Evolutionary conservation across 2,888 invertebrate species (phyloP).

Genomic region (Yponomeuta evonymella): DNA sequence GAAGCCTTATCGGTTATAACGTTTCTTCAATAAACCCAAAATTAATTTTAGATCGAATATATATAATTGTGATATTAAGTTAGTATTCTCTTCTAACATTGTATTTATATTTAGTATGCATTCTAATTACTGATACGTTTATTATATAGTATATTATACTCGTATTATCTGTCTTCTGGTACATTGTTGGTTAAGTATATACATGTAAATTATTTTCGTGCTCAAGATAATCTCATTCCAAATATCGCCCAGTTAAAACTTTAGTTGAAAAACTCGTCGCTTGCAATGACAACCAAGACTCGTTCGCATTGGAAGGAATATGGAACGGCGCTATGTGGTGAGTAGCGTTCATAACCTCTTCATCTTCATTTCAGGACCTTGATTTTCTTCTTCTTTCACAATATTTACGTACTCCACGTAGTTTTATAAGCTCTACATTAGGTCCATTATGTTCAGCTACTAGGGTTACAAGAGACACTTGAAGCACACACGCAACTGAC

Average conservation of each 20-base stretch:
- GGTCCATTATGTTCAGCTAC: background rate
- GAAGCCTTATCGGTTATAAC: slow-evolving; percentile 75
- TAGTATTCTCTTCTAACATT: slow-evolving; percentile 33
- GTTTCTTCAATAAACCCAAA: slow-evolving; percentile 60
- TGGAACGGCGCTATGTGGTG: slow-evolving; percentile 73
- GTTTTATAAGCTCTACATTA: background rate
- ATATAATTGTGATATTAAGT: slow-evolving; percentile 73
- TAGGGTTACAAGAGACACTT: background rate
- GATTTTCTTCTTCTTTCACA: background rate
- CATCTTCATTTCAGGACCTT: background rate
- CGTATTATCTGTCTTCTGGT: slow-evolving; percentile 39
- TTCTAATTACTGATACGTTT: slow-evolving; percentile 55
- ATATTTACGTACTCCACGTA: background rate
- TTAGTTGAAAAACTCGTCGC: slow-evolving; percentile 45
- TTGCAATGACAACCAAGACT: slow-evolving; percentile 71
- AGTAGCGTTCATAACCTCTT: slow-evolving; percentile 30
- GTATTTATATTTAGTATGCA: slow-evolving; percentile 18
- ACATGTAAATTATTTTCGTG: slow-evolving; percentile 60
- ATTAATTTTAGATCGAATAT: slow-evolving; percentile 71
- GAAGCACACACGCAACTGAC: background rate
- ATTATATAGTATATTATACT: slow-evolving; percentile 52
- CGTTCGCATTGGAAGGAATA: slow-evolving; percentile 77
- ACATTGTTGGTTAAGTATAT: slow-evolving; percentile 29
- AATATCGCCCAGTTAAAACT: slow-evolving; percentile 48
- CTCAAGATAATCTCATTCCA: slow-evolving; percentile 76